Base-by-base conservation (phyloP, 2,888 invertebrate species). In the Strigamia transsilvanica region DNA sequence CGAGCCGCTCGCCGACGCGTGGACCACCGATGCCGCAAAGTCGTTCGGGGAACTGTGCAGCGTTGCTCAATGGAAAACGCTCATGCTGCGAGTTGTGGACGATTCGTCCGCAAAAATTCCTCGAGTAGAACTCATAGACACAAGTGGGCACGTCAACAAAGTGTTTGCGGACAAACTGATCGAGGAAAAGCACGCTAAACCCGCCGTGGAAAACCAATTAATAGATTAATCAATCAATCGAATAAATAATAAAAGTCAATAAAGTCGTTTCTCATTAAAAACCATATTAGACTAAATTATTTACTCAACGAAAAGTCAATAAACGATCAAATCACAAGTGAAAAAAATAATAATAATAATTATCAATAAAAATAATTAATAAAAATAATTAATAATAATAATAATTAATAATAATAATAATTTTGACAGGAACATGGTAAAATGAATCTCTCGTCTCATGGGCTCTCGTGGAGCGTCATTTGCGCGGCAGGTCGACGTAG, bases 51-150 rank as follows among this genome's bases (percentile, higher is more conserved):
- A 87, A 66, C 83, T 89, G 80, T 87, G 87, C 0, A 86, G 88
- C 84, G 86, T 87, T 82, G 89, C 89, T 7, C 91, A 93, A 85
- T 97, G 96, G 96, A 93, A 93, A 86, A 90, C 92, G 5, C 87
- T 97, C 0, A 91, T 93, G 81, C 94, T 95, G 0, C 91, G 92
- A 85, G 93, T 94, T 21, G 92, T 93, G 82, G 95, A 93, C 87
- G 92, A 85, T 56, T 4, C 85, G 91, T 93, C 80, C 77, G 84
- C 83, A 78, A 92, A 92, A 87, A 92, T 92, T 83, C 94, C 95
- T 56, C 93, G 93, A 83, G 91, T 96, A 84, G 93, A 93, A 86
- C 88, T 95, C 27, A 93, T 91, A 86, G 93, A 94, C 87, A 91
- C 91, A 82, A 90, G 89, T 82, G 92, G 93, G 83, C 91, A 92